Evolutionary conservation across 2,888 invertebrate genomes (phyloP).

Genomic region (Athetis lepigone): DNA sequence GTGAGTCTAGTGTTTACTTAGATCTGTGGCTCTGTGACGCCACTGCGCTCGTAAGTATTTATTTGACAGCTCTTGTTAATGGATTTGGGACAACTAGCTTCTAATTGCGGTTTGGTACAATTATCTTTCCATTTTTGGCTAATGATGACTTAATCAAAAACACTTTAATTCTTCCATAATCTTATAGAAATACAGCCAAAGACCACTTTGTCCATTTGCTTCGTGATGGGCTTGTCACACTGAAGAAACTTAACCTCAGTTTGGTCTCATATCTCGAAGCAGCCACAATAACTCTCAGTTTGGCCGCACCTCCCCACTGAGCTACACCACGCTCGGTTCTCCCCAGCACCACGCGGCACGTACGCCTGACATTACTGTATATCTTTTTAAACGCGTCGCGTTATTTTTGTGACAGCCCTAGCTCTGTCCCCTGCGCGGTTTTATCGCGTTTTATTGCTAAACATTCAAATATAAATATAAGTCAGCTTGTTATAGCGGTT

Average conservation of each 20-base stretch:
- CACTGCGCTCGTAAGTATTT: constrained; percentile 37
- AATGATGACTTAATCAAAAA: background rate
- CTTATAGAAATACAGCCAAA: background rate
- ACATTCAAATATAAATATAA: constrained; percentile 57
- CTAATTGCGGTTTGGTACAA: constrained; percentile 20
- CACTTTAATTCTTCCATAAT: background rate
- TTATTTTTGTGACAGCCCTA: constrained; percentile 87
- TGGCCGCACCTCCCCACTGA: background rate
- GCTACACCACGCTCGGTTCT: background rate
- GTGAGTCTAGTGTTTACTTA: constrained; percentile 60
- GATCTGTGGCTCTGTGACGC: constrained; percentile 54
- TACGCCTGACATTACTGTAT: constrained; percentile 81
- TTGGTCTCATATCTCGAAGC: background rate
- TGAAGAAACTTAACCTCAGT: background rate
- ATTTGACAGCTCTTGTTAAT: constrained; percentile 40
- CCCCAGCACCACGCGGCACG: constrained; percentile 69
- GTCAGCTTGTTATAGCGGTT: constrained; percentile 42
- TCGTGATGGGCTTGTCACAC: background rate
- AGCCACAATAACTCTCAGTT: background rate
- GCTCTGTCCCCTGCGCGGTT: constrained; percentile 58
- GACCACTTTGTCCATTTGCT: background rate
- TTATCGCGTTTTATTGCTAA: constrained; percentile 68
- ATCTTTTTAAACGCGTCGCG: constrained; percentile 86
- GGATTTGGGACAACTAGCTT: constrained; percentile 38
- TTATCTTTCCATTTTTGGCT: background rate